Evolutionary conservation across 1,140 invertebrate genomes (phyloP).

Genomic region (Leptestheria dahalacensis): DNA sequence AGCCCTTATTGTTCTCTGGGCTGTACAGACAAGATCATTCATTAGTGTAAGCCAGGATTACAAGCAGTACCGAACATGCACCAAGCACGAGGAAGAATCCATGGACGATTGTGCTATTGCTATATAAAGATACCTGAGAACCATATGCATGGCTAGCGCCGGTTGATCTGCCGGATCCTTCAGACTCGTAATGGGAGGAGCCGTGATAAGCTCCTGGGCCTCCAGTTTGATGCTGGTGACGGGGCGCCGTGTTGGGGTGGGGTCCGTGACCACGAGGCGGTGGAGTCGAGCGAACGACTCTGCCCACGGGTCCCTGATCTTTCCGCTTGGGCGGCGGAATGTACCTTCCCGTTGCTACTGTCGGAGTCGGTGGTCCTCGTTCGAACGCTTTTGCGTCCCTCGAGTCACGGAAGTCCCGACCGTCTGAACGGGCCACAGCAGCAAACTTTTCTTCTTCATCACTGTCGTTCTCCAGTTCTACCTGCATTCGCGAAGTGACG

Average conservation of each 20-base stretch:
- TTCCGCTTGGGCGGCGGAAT: slow-evolving; percentile 59
- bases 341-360: slow-evolving; percentile 43
- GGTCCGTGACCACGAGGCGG: slow-evolving; percentile 25
- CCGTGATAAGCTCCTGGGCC: slow-evolving; percentile 5
- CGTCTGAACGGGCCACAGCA: slow-evolving; percentile 25
- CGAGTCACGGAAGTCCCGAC: slow-evolving; percentile 7
- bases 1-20: too few relatives aligned
- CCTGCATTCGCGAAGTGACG: slow-evolving; percentile 56
- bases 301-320: slow-evolving; percentile 36
- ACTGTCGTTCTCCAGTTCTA: slow-evolving; percentile 78
- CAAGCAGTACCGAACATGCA: too few relatives aligned
- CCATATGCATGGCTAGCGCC: too few relatives aligned
- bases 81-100: too few relatives aligned
- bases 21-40: too few relatives aligned
- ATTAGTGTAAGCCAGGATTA: too few relatives aligned
- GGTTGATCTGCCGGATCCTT: neutral
- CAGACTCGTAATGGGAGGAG: neutral
- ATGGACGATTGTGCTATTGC: too few relatives aligned
- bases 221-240: slow-evolving; percentile 12
- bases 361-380: neutral
- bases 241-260: slow-evolving; percentile 10
- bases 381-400: slow-evolving; percentile 1
- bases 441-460: slow-evolving; percentile 64
- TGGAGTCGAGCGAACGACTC: slow-evolving; percentile 39
- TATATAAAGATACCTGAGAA: too few relatives aligned